Conservation (phyloP, 2,797 vertebrate genomes). For the Rhinogobio ventralis region DNA sequence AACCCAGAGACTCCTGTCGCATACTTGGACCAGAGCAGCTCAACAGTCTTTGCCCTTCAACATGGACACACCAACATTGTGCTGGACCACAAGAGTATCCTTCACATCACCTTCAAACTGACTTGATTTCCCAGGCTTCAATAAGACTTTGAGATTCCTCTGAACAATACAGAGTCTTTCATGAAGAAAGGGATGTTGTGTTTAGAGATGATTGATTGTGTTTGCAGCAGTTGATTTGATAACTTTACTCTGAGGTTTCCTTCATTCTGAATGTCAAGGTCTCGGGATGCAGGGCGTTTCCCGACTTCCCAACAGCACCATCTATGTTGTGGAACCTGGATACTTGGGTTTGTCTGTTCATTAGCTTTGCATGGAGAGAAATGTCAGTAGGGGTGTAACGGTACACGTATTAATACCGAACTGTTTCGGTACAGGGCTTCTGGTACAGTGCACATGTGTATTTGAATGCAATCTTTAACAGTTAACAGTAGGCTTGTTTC, state of each 20-base stretch:
- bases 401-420: too few species aligned
- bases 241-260: slow-evolving; percentile 57
- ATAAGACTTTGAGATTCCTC: neutral
- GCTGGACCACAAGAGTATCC: slow-evolving; percentile 85
- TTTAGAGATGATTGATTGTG: neutral
- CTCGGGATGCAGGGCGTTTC: slow-evolving; percentile 92
- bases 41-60: slow-evolving; percentile 73
- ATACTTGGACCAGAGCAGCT: slow-evolving; percentile 79
- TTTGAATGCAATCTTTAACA: too few species aligned
- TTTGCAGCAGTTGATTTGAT: neutral
- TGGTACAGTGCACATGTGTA: too few species aligned
- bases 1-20: slow-evolving; percentile 77
- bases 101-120: slow-evolving; percentile 39
- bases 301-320: slow-evolving; percentile 91
- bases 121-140: too few species aligned
- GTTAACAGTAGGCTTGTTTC: too few species aligned
- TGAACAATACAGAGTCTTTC: neutral
- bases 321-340: slow-evolving; percentile 91
- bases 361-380: neutral
- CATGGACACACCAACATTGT: slow-evolving; percentile 80
- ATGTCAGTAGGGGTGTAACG: too few species aligned
- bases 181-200: neutral
- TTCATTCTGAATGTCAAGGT: slow-evolving; percentile 77
- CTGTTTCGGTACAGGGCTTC: too few species aligned
- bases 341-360: slow-evolving; percentile 85